Conservation (phyloP, 64 coral and sea anemone species). For the Montipora sp. region DNA sequence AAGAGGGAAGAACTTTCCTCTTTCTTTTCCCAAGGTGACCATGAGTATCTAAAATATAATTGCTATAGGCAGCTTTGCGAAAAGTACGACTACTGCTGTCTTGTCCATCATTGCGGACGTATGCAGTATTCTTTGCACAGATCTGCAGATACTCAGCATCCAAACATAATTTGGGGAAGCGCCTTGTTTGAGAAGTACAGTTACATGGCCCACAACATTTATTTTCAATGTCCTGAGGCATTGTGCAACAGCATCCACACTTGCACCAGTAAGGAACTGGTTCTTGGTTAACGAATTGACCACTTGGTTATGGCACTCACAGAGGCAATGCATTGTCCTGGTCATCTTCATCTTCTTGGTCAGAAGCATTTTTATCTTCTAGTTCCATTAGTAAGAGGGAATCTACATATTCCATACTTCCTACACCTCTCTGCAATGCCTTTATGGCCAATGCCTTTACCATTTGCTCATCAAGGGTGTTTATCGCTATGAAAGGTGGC, state of each 20-base stretch:
- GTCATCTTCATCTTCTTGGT: background rate
- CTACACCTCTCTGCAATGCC: background rate
- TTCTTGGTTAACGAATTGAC: background rate
- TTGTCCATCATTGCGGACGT: background rate
- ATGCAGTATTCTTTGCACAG: background rate
- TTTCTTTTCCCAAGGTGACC: background rate
- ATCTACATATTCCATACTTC: background rate
- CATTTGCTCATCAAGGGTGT: background rate
- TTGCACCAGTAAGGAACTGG: background rate
- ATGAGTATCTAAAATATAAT: background rate
- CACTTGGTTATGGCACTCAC: background rate
- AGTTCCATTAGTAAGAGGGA: background rate
- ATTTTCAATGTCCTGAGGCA: background rate
- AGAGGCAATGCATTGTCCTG: background rate
- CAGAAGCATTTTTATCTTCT: background rate
- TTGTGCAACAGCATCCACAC: background rate
- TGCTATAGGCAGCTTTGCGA: background rate
- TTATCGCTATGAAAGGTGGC: background rate
- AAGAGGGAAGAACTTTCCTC: background rate
- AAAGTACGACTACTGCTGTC: background rate
- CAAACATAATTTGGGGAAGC: background rate
- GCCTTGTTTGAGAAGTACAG: background rate
- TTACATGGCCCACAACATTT: background rate
- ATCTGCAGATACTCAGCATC: background rate
- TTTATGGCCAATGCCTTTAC: background rate